These are phyloP conservation scores for Smutsia gigantea DNA, from an alignment of 2,797 vertebrate genomes.

Conservation along the genomic window DNA sequence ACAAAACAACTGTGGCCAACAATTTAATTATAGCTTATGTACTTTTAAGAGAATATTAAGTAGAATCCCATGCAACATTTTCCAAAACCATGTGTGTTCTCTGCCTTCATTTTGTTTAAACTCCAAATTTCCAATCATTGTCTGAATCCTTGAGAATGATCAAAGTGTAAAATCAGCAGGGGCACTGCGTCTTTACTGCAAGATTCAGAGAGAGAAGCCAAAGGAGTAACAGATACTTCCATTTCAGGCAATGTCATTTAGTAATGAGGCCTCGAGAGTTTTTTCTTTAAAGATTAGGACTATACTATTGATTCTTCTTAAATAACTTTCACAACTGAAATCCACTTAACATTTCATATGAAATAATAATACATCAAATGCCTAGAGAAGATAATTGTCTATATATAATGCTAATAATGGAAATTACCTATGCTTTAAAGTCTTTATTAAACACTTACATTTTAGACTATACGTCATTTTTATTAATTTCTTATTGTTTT, in stretches of 20 bases:
- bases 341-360: background rate
- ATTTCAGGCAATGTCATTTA: background rate
- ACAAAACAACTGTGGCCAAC: background rate
- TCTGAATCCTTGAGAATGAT: background rate
- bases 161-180: background rate
- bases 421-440: background rate
- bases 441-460: background rate
- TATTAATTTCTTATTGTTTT: background rate
- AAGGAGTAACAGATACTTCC: background rate
- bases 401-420: background rate
- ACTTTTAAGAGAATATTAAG: conserved; percentile 30
- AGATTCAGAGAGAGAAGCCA: background rate
- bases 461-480: background rate
- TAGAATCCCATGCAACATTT: background rate
- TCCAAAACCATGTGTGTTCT: background rate
- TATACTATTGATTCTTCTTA: background rate
- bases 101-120: background rate
- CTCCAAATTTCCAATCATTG: background rate
- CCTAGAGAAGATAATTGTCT: background rate
- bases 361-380: background rate
- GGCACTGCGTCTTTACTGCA: background rate
- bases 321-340: background rate
- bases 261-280: background rate
- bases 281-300: background rate
- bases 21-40: background rate